A percentile compares a stretch with the other conserved stretches of the same genome.
Conservation (phyloP, 30 jellyfish, hydroid and myxozoan species). For the Chrysaora quinquecirrha region DNA sequence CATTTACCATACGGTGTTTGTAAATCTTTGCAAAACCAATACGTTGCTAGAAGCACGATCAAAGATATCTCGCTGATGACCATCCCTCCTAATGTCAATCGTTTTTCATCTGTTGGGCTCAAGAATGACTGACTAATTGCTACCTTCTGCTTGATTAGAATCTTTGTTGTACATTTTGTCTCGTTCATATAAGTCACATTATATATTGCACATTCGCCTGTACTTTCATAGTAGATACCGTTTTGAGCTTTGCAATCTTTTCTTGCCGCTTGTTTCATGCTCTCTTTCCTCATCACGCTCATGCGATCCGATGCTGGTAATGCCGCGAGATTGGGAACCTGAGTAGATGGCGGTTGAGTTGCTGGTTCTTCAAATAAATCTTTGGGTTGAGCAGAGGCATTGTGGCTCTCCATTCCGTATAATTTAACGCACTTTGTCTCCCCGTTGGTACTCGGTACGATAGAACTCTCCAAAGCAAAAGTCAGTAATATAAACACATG, state of each 20-base stretch:
- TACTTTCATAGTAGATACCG: background rate
- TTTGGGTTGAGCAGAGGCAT: no score
- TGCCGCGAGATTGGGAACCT: conserved; percentile 29
- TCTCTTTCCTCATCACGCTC: background rate
- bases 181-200: conserved; percentile 20
- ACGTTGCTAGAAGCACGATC: conserved; percentile 23
- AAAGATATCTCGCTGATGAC: conserved; percentile 21
- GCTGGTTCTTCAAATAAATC: no score
- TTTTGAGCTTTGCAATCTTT: conserved; percentile 16
- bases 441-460: no score
- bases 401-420: no score
- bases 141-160: background rate
- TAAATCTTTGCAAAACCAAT: conserved; percentile 32
- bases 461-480: no score
- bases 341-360: no score
- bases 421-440: no score
- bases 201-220: background rate
- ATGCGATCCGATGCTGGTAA: conserved; percentile 45
- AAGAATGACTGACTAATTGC: background rate
- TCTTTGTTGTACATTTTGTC: background rate
- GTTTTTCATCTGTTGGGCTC: background rate
- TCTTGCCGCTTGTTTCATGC: background rate
- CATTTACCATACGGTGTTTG: conserved; percentile 60
- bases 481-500: no score
- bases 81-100: conserved; percentile 14